phyloP scores from a whole-genome alignment of 2,113 vertebrate species.

The Ciconia stormi region DNA sequence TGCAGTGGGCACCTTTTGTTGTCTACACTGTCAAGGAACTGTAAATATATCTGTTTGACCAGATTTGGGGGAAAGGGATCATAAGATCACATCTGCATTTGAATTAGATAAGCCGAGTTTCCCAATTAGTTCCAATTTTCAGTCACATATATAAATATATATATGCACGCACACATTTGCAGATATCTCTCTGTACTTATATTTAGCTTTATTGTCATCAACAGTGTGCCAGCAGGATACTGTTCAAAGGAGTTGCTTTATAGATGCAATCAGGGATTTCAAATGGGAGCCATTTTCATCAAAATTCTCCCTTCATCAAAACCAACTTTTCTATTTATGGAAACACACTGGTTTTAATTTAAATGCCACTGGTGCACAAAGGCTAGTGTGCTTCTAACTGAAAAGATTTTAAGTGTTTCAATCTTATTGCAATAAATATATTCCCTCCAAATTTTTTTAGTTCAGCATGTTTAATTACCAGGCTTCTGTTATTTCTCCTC shows the following conservation, averaged over 20 bases:
- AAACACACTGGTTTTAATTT: slow-evolving; percentile 23
- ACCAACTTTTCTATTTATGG: slow-evolving; percentile 37
- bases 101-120: background rate
- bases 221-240: background rate
- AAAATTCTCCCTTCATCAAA: slow-evolving; percentile 33
- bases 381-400: background rate
- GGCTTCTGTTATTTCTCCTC: slow-evolving; percentile 19
- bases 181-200: background rate
- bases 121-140: background rate
- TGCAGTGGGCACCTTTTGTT: background rate
- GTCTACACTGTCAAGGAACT: background rate
- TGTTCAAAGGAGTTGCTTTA: slow-evolving; percentile 26
- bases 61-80: background rate
- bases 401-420: slow-evolving; percentile 35
- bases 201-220: slow-evolving; percentile 25
- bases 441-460: background rate
- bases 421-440: slow-evolving; percentile 48
- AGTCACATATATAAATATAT: background rate
- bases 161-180: background rate
- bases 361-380: slow-evolving; percentile 30
- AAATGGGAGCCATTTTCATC: slow-evolving; percentile 6
- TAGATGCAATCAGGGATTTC: slow-evolving; percentile 24
- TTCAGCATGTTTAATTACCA: slow-evolving; percentile 27
- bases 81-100: background rate
- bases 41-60: background rate